Evolutionary conservation across 2,113 vertebrate genomes (phyloP).

Genomic region (Lepisosteus osseus): DNA sequence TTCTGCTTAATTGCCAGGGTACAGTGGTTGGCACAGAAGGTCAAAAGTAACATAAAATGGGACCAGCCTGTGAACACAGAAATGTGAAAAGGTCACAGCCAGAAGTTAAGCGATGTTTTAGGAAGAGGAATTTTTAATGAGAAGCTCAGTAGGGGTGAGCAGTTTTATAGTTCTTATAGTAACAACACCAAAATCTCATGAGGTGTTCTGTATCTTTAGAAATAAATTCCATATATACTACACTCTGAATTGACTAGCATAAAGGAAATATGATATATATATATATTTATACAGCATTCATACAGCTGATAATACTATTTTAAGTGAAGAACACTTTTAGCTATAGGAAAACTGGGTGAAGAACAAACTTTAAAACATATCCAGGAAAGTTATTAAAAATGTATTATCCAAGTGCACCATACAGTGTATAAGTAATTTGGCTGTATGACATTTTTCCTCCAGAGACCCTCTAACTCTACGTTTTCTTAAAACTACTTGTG

Average conservation of each 20-base stretch:
- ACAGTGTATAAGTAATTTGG: conserved; percentile 6
- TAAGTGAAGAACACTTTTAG: not conserved
- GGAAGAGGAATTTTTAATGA: conserved; percentile 27
- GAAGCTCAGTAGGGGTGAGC: conserved; percentile 15
- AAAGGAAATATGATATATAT: not conserved
- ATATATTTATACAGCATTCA: conserved; percentile 3
- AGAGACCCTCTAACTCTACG: not conserved
- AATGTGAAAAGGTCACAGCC: conserved; percentile 47
- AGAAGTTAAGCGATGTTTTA: conserved; percentile 6
- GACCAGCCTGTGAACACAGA: conserved; percentile 31
- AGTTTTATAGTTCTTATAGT: not conserved
- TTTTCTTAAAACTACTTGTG: not conserved
- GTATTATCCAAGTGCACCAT: conserved; percentile 20
- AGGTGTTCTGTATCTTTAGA: not conserved
- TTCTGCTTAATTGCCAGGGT: conserved; percentile 47
- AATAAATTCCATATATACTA: not conserved
- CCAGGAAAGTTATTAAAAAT: conserved; percentile 19
- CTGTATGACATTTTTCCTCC: conserved; percentile 13
- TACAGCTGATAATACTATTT: not conserved
- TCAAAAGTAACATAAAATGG: conserved; percentile 33
- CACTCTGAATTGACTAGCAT: not conserved
- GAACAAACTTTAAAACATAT: conserved; percentile 13
- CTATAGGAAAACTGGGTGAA: not conserved
- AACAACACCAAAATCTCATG: no score
- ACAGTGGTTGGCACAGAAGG: conserved; percentile 32